Conservation (phyloP, 2,888 invertebrate species). For the Caenorhabditis virilis region DNA sequence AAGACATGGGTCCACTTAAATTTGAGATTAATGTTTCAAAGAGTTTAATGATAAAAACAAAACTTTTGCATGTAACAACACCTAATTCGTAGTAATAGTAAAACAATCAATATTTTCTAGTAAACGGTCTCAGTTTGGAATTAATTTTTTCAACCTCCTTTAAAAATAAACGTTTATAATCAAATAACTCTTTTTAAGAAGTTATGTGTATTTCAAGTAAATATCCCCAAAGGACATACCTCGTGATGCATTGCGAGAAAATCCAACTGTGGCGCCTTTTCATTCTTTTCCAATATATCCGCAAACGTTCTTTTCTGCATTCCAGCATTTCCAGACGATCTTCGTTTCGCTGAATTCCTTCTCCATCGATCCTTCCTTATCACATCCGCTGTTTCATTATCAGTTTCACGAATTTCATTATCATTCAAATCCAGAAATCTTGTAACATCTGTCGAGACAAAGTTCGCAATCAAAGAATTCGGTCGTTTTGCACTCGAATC, state of each 20-base stretch:
- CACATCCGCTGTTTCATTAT: conserved; percentile 12
- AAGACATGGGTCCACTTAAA: too few species aligned
- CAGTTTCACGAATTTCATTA: conserved; percentile 60
- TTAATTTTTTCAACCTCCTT: neutral
- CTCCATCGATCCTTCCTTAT: conserved; percentile 40
- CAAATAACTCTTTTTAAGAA: too few species aligned
- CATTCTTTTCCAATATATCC: conserved; percentile 48
- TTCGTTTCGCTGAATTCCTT: conserved; percentile 18
- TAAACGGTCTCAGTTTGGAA: too few species aligned
- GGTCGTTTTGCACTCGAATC: conserved; percentile 35
- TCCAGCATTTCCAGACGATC: too few species aligned
- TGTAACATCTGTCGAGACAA: conserved; percentile 41
- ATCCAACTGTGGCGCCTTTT: conserved; percentile 57
- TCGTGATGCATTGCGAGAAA: conserved; percentile 65
- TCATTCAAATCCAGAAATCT: conserved; percentile 65
- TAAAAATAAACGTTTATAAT: neutral
- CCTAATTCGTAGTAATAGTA: too few species aligned
- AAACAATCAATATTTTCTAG: too few species aligned
- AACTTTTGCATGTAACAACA: too few species aligned
- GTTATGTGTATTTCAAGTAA: too few species aligned
- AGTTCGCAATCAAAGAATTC: conserved; percentile 59
- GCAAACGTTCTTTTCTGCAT: conserved; percentile 63
- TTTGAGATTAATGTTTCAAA: too few species aligned
- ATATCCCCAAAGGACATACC: too few species aligned
- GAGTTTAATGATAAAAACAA: too few species aligned